These are phyloP conservation scores for Drosophila bipectinata DNA, from an alignment of 1,140 invertebrate species.

Conservation along the genomic window DNA sequence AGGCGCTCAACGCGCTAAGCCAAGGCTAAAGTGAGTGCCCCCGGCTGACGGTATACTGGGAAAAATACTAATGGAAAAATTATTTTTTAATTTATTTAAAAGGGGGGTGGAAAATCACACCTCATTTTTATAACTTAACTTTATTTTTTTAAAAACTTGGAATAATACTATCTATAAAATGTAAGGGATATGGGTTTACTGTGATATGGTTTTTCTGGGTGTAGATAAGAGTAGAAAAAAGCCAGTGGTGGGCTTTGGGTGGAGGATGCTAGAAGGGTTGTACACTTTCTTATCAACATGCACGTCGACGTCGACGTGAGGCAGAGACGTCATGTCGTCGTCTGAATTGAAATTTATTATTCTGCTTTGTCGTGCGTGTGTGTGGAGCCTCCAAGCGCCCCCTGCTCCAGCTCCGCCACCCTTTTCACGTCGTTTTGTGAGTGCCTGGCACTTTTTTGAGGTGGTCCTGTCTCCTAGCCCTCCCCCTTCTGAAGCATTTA, in stretches of 20 bases:
- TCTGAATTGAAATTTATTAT: conserved; percentile 81
- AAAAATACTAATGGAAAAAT: background rate
- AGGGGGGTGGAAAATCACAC: too few relatives aligned
- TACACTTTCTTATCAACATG: conserved; percentile 70
- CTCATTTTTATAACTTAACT: too few relatives aligned
- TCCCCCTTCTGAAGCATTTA: conserved; percentile 39
- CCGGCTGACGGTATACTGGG: conserved; percentile 1
- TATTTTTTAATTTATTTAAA: too few relatives aligned
- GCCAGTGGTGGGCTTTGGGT: background rate
- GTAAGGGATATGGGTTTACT: background rate
- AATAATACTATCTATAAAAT: too few relatives aligned
- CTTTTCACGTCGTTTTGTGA: conserved; percentile 30
- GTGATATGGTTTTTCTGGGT: background rate
- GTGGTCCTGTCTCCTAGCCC: conserved; percentile 5
- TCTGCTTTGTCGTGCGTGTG: conserved; percentile 77
- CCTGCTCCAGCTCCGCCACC: background rate
- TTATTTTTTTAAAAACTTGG: too few relatives aligned
- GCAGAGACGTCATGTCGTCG: conserved; percentile 66
- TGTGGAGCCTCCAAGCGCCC: conserved; percentile 11
- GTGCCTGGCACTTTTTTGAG: conserved; percentile 50
- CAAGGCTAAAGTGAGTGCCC: conserved; percentile 28
- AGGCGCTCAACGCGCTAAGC: conserved; percentile 28
- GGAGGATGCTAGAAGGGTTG: conserved; percentile 32
- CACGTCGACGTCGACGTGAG: conserved; percentile 47
- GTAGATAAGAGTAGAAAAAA: conserved; percentile 4